These are phyloP conservation scores for Graptemys geographica DNA, from an alignment of 2,797 vertebrate genomes.

Conservation along the genomic window DNA sequence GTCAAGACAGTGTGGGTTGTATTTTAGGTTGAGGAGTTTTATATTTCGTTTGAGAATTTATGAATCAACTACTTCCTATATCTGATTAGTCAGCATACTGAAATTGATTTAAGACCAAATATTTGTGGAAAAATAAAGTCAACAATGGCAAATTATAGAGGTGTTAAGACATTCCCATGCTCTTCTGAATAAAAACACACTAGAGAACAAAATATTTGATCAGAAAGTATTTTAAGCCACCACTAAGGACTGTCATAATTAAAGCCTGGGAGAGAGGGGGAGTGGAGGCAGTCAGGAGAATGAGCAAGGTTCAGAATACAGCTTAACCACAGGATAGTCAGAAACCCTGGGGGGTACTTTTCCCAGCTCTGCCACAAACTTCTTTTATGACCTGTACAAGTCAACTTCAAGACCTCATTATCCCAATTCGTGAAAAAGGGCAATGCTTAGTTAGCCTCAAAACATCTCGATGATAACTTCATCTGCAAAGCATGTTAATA, in stretches of 20 bases:
- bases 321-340: constrained; percentile 44
- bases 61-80: background rate
- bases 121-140: background rate
- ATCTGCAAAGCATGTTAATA: background rate
- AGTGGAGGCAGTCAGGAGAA: constrained; percentile 1
- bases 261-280: background rate
- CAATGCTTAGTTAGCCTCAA: background rate
- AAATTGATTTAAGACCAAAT: background rate
- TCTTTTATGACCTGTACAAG: constrained; percentile 22
- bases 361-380: constrained; percentile 46
- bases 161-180: background rate
- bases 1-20: background rate
- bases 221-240: background rate
- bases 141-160: background rate
- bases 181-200: background rate
- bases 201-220: background rate
- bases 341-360: constrained; percentile 43
- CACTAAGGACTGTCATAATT: background rate
- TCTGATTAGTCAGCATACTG: background rate
- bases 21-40: background rate
- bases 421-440: constrained; percentile 2
- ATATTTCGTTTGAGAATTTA: background rate
- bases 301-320: constrained; percentile 23
- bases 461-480: background rate
- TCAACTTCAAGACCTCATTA: constrained; percentile 23